A percentile compares a stretch with the other conserved stretches of the same genome.
phyloP scores from a whole-genome alignment of 1,140 invertebrate genomes.

The Anastatus disparis region DNA sequence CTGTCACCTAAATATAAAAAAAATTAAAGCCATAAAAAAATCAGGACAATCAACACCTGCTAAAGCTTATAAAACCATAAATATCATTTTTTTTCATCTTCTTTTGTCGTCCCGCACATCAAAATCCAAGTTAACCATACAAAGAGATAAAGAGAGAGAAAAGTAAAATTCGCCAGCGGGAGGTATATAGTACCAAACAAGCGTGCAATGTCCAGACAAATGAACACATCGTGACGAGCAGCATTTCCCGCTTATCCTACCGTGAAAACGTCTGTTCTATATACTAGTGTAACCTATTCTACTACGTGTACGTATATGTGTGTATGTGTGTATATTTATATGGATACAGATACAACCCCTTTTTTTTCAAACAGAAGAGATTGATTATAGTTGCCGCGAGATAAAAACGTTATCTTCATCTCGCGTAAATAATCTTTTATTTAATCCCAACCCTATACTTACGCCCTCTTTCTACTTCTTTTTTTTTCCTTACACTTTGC shows the following conservation, averaged over 20 bases:
- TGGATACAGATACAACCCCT: constrained; percentile 53
- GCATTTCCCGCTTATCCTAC: constrained; percentile 61
- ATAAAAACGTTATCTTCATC: constrained; percentile 66
- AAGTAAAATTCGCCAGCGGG: no score
- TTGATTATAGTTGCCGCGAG: constrained; percentile 60
- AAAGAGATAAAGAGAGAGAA: neutral
- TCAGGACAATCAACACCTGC: no score
- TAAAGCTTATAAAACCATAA: neutral
- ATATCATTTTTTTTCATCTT: neutral
- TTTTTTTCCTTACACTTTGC: constrained; percentile 32
- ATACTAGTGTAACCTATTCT: constrained; percentile 35
- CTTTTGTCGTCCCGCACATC: no score
- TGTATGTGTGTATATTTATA: no score
- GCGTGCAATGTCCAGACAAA: constrained; percentile 55
- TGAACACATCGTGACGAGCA: constrained; percentile 64
- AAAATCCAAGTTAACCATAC: no score
- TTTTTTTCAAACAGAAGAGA: constrained; percentile 55
- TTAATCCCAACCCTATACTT: constrained; percentile 60
- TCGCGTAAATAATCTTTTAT: constrained; percentile 65
- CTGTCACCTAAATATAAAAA: no score
- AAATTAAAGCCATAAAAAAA: no score
- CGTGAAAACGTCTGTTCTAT: constrained; percentile 61
- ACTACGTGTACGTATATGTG: no score
- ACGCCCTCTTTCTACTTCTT: constrained; percentile 12
- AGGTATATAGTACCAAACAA: neutral